Evolutionary conservation across 2,113 vertebrate genomes (phyloP).

Genomic region (Steatornis caripensis): DNA sequence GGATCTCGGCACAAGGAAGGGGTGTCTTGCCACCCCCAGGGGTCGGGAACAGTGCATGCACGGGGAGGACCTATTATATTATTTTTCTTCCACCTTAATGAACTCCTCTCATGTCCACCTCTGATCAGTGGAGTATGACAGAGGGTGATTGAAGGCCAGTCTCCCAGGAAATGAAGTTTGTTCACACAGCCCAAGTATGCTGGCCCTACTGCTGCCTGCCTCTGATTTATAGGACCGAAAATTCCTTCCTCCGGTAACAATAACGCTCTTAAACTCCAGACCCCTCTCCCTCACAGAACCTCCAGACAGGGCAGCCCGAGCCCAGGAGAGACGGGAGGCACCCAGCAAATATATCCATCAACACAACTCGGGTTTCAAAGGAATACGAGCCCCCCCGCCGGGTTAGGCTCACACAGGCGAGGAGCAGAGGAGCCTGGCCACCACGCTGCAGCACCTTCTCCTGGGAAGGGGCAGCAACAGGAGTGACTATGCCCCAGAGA

Average conservation of each 20-base stretch:
- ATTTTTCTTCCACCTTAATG: conserved; percentile 77
- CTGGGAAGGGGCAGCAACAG: background rate
- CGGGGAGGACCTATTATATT: conserved; percentile 69
- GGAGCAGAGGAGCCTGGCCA: background rate
- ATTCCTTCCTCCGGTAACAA: conserved; percentile 73
- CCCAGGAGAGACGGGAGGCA: conserved; percentile 36
- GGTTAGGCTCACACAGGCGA: background rate
- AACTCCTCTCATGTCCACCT: conserved; percentile 79
- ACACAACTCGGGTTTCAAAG: conserved; percentile 52
- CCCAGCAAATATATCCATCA: conserved; percentile 58
- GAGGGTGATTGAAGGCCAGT: conserved; percentile 76
- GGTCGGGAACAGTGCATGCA: conserved; percentile 69
- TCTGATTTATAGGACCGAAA: conserved; percentile 73
- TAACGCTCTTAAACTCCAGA: conserved; percentile 71
- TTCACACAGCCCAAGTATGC: conserved; percentile 76
- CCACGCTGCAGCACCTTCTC: background rate
- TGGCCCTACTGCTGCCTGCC: conserved; percentile 63
- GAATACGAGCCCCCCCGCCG: background rate
- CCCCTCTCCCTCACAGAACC: conserved; percentile 61
- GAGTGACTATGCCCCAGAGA: background rate
- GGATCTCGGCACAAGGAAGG: conserved; percentile 51
- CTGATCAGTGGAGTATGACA: conserved; percentile 77
- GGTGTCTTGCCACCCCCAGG: conserved; percentile 50
- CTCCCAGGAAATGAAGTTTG: conserved; percentile 78
- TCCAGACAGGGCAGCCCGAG: conserved; percentile 33